Base-by-base conservation (phyloP, 2,113 vertebrate genomes). In the Semicossyphus pulcher region DNA sequence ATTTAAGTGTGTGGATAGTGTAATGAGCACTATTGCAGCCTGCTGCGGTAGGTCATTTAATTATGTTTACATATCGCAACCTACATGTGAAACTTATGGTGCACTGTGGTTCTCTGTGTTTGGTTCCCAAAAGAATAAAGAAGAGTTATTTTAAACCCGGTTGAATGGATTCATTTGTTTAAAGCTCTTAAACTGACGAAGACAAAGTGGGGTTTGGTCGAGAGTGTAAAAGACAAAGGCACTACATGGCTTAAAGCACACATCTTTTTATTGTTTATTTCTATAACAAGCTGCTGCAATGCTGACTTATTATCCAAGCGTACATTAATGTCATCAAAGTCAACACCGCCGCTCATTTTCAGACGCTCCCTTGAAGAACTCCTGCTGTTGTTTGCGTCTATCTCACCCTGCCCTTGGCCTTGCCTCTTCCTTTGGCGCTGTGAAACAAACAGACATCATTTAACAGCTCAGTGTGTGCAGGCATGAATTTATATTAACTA, bases 371-470 rank as follows among this genome's bases (percentile, higher is more conserved):
- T 76, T 67, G 65, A n/a, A 54, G 60, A 34, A 7, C 45, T n/a
- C 28, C 18, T 4, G n/a, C 10, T 12, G 67, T 25, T 5, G 44
- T 10, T 4, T 3, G 18, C 20, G 6, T 86, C 81, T 91, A 93
- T 78, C 92, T 89, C 88, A 91, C 14, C 81, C 92, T 76, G 49
- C 85, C 86, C 76, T 94, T 93, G 83, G 63, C 83, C 83, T 94
- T 93, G 54, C 91, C 92, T 78, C 93, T 89, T 84, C 92, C 92
- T 84, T 93, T 94, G 85, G 86, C 84, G 32, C 93, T 93, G 90
- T 58, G 67, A 45, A 51, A 23, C 25, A 67, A 70, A 80, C 25
- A 62, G n/a, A n/a, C n/a, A 54, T 5, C 26, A 29, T 31, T 42
- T n/a, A 49, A 21, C 44, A 5, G 21, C 12, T 57, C 15, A 48